A percentile compares a stretch with the other conserved stretches of the same genome.
These are phyloP conservation scores for Strix aluco DNA, from an alignment of 2,113 vertebrate species.

Conservation along the genomic window DNA sequence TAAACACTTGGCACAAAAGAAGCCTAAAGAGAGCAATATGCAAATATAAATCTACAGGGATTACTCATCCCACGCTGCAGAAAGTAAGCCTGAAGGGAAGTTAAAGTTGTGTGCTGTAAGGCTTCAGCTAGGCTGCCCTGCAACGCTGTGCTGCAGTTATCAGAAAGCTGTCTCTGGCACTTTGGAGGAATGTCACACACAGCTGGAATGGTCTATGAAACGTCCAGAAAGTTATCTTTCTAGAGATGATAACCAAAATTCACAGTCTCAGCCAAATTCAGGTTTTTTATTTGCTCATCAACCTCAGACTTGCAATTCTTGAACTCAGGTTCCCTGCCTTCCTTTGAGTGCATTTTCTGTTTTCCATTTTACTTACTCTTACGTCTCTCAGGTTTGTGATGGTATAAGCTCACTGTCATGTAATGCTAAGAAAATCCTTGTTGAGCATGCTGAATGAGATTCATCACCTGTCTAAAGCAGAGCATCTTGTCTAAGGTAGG, in stretches of 20 bases:
- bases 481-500: neutral
- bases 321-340: neutral
- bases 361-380: neutral
- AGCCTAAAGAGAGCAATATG: neutral
- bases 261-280: neutral
- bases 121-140: neutral
- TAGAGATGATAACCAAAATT: neutral
- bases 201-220: neutral
- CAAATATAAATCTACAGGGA: neutral
- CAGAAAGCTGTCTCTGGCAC: neutral
- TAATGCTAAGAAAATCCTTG: neutral
- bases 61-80: neutral
- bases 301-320: neutral
- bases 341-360: neutral
- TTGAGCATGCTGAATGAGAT: neutral
- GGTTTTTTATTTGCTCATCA: neutral
- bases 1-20: neutral
- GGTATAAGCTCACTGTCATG: neutral
- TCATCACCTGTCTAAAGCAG: neutral
- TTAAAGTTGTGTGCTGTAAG: neutral
- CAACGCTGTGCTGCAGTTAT: neutral
- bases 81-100: neutral
- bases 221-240: neutral
- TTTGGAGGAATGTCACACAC: neutral
- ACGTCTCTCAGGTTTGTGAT: neutral